Evolutionary conservation across 2,888 invertebrate genomes (phyloP), one percentile per base, ranked within the genome.

Genomic region (Phengaris alcon): DNA sequence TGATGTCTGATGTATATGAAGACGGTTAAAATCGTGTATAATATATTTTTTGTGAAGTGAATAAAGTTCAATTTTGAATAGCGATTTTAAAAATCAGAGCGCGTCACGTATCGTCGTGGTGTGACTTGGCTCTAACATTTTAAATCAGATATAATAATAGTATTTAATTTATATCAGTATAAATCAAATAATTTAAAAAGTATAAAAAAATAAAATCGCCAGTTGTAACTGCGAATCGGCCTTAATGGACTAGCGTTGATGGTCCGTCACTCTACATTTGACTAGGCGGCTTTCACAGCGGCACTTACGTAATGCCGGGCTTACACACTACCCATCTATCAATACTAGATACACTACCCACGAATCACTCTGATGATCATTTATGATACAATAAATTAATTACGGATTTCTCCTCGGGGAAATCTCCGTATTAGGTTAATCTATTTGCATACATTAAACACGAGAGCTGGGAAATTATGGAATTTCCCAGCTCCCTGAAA

Each of bases 241-340:
- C 77, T 78, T 93, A 93, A 93, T 93, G 93, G 92, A 91, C 86
- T 88, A 85, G 84, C 88, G 90, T 88, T 90, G 91, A 84, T 83
- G 83, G 90, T 89, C 90, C 89, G 91, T 92, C 93, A 92, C 89
- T 91, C 88, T 86, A 90, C 88, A 92, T 92, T 91, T 90, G 91
- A 92, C 91, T 91, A 88, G 91, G 85, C 87, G 87, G 90, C 90
- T 90, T 90, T 91, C 89, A 89, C 89, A 86, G 85, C 85, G 85
- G 83, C 86, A 87, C 88, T 88, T 85, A 82, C 81, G 77, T 80
- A 88, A 89, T 86, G 85, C 84, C 82, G 83, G 82, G 81, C 84
- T 83, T 85, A 84, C 83, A 84, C 83, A 83, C 80, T 83, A 82
- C 82, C 82, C 77, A 80, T 80, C 78, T 80, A 79, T 78, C 80